A percentile compares a stretch with the other conserved stretches of the same genome.
phyloP scores from a whole-genome alignment of 2,888 invertebrate genomes.

The Ophonus ardosiacus region DNA sequence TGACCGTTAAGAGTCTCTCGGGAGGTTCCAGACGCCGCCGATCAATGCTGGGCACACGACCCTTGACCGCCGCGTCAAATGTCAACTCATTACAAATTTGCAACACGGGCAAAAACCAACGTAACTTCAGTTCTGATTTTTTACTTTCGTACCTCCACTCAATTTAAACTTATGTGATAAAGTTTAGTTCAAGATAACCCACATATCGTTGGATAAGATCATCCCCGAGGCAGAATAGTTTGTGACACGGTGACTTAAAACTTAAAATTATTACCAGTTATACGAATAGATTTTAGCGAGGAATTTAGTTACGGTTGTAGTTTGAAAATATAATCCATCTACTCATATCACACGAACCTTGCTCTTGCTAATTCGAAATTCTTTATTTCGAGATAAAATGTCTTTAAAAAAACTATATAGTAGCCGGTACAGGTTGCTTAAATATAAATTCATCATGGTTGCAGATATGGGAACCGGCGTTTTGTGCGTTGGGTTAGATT shows the following conservation, averaged over 20 bases:
- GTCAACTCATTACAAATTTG: constrained; percentile 44
- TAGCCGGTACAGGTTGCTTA: too few species aligned
- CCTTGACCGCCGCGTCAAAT: constrained; percentile 33
- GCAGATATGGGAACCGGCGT: too few species aligned
- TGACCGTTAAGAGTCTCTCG: constrained; percentile 41
- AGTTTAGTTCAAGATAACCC: background rate
- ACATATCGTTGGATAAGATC: background rate
- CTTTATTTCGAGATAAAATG: too few species aligned
- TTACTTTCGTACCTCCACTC: background rate
- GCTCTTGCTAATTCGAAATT: too few species aligned
- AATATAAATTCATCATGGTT: too few species aligned
- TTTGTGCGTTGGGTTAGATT: too few species aligned
- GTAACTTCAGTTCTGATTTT: background rate
- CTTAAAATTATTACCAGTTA: background rate
- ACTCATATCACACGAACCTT: too few species aligned
- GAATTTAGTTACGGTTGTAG: too few species aligned
- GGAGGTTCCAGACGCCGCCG: constrained; percentile 18
- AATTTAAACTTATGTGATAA: background rate
- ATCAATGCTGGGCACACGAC: constrained; percentile 11
- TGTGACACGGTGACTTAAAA: background rate
- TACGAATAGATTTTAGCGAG: too few species aligned
- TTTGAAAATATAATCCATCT: too few species aligned
- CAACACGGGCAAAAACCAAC: constrained; percentile 1
- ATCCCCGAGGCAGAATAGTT: background rate
- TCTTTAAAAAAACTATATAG: too few species aligned